phyloP scores from a whole-genome alignment of 92 coral and sea anemone species.

The Zoanthus solanderi region DNA sequence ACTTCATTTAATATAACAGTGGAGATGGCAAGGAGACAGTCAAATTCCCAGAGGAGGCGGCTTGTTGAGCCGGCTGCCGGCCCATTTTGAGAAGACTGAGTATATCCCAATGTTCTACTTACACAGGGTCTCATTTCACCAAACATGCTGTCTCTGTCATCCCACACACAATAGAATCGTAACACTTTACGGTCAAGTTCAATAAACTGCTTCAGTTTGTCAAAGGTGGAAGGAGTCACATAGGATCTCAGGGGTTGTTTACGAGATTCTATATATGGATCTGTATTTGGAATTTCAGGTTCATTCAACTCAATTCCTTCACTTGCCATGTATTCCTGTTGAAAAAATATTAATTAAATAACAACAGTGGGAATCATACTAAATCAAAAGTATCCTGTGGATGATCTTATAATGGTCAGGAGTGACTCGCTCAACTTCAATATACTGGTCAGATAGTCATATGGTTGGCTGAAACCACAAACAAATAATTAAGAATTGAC shows the following conservation, averaged over 20 bases:
- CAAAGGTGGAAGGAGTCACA: slow-evolving; percentile 93
- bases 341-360: background rate
- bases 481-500: too few relatives aligned
- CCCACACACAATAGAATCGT: slow-evolving; percentile 99
- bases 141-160: slow-evolving; percentile 99
- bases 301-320: slow-evolving; percentile 96
- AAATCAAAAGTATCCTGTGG: too few relatives aligned
- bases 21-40: too few relatives aligned
- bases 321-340: slow-evolving; percentile 98
- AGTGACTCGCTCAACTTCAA: too few relatives aligned
- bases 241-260: slow-evolving; percentile 92
- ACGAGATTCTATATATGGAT: slow-evolving; percentile 92
- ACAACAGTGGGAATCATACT: background rate
- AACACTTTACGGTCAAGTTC: slow-evolving; percentile 94
- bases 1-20: too few relatives aligned
- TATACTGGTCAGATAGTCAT: too few relatives aligned
- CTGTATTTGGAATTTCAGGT: slow-evolving; percentile 67
- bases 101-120: slow-evolving; percentile 46
- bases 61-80: too few relatives aligned
- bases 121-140: slow-evolving; percentile 99
- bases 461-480: too few relatives aligned
- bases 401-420: too few relatives aligned
- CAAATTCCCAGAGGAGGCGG: too few relatives aligned
- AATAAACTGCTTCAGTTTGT: slow-evolving; percentile 92
- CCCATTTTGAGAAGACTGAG: too few relatives aligned